Evolutionary conservation across 1,140 invertebrate genomes (phyloP).

Genomic region (Sipha flava): DNA sequence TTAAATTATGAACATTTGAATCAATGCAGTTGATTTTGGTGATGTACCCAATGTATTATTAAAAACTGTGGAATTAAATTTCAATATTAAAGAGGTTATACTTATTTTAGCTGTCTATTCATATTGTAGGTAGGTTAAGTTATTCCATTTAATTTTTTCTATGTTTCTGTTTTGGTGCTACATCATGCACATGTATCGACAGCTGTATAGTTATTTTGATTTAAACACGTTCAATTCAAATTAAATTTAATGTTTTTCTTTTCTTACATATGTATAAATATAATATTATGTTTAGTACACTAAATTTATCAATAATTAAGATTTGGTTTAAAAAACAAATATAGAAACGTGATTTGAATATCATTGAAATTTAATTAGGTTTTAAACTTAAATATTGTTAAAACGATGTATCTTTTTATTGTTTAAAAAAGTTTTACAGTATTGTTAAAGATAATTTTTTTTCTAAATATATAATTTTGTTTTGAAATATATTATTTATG

Average conservation of each 20-base stretch:
- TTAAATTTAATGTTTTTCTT: not conserved
- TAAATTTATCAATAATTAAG: not conserved
- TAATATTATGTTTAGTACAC: not conserved
- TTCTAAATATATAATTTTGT: no score
- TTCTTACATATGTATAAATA: no score
- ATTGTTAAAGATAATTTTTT: no score
- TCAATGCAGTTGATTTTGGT: not conserved
- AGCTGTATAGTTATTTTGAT: not conserved
- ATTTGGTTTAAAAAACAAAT: not conserved
- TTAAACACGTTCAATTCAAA: not conserved
- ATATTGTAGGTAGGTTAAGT: not conserved
- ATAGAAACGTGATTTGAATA: not conserved
- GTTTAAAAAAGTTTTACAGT: no score
- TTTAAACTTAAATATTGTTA: not conserved
- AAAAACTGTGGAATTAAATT: not conserved
- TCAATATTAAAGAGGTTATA: not conserved
- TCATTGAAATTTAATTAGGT: not conserved
- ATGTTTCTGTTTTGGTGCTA: not conserved
- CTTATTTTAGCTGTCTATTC: not conserved
- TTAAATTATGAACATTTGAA: not conserved
- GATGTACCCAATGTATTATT: not conserved
- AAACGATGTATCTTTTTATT: no score
- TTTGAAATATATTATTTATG: no score
- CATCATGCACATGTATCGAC: not conserved
- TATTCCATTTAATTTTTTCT: not conserved